phyloP scores from a whole-genome alignment of 2,888 invertebrate genomes.

The Artemia sp. region DNA sequence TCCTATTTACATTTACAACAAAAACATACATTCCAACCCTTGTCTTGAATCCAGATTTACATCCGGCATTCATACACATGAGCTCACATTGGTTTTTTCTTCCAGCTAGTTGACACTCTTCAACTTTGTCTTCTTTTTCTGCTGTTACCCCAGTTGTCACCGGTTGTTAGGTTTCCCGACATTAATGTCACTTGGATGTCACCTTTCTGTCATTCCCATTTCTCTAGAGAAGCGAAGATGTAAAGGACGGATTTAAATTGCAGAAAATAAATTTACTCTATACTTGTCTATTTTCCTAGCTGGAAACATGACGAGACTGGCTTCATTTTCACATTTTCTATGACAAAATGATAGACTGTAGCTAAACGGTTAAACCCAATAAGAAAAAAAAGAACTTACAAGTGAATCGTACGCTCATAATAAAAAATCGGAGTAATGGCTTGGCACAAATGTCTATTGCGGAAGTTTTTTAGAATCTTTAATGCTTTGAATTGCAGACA shows the following conservation, averaged over 20 bases:
- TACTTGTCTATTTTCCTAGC: constrained; percentile 13
- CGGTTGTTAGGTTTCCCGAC: constrained; percentile 15
- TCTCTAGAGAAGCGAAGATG: constrained; percentile 11
- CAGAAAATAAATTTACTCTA: constrained; percentile 5
- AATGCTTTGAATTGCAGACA: too few relatives aligned
- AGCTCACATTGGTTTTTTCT: not conserved
- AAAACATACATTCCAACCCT: too few relatives aligned
- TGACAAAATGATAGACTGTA: constrained; percentile 3
- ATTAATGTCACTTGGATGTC: constrained; percentile 4
- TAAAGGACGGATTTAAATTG: constrained; percentile 15
- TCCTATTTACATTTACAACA: too few relatives aligned
- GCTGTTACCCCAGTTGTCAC: not conserved
- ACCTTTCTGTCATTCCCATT: constrained; percentile 15
- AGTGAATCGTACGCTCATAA: too few relatives aligned
- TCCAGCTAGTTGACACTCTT: constrained; percentile 2
- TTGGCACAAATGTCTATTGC: too few relatives aligned
- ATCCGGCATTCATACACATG: too few relatives aligned
- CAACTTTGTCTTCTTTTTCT: constrained; percentile 8
- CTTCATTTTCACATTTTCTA: not conserved
- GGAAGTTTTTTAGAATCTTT: too few relatives aligned
- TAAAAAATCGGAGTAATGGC: too few relatives aligned
- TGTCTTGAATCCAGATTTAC: too few relatives aligned
- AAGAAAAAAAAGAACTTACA: too few relatives aligned
- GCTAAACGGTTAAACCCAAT: too few relatives aligned
- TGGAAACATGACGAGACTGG: not conserved